These are phyloP conservation scores for Cepaea nemoralis DNA, from an alignment of 1,140 invertebrate species.

Conservation along the genomic window DNA sequence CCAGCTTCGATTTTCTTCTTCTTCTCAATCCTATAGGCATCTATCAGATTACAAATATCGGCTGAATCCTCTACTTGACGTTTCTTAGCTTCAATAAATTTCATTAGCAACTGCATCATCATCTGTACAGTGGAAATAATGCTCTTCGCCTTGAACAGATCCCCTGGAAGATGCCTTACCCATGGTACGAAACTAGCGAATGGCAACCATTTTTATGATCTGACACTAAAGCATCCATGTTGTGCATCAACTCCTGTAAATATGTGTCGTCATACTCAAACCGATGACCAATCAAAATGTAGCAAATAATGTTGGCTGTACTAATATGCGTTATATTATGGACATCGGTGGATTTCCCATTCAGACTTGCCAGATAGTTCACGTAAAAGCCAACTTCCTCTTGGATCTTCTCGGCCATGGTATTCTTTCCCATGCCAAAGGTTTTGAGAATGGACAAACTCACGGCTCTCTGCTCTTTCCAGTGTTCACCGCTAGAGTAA, in stretches of 20 bases:
- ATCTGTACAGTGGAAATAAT: slow-evolving; percentile 11
- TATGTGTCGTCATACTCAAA: slow-evolving; percentile 72
- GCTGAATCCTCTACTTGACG: slow-evolving; percentile 42
- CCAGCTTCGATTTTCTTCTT: slow-evolving; percentile 27
- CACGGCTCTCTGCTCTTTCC: slow-evolving; percentile 79
- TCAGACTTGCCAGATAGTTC: slow-evolving; percentile 8
- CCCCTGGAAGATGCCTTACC: slow-evolving; percentile 50
- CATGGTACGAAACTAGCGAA: slow-evolving; percentile 49
- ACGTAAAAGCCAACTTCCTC: slow-evolving; percentile 65
- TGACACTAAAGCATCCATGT: slow-evolving; percentile 28
- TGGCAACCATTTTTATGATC: not conserved
- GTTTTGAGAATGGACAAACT: slow-evolving; percentile 80
- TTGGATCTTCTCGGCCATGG: slow-evolving; percentile 80
- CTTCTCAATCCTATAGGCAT: slow-evolving; percentile 48
- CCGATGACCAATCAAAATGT: slow-evolving; percentile 83
- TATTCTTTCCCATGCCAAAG: slow-evolving; percentile 81
- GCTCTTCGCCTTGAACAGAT: slow-evolving; percentile 44
- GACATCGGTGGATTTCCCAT: slow-evolving; percentile 1
- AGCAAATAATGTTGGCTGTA: slow-evolving; percentile 90
- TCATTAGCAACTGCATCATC: slow-evolving; percentile 12
- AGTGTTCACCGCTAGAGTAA: not conserved
- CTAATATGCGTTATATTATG: slow-evolving; percentile 71
- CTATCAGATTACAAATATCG: slow-evolving; percentile 50
- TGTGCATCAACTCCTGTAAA: slow-evolving; percentile 39
- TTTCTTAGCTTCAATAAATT: slow-evolving; percentile 38